Conservation (phyloP, 2,113 vertebrate species). For the Archocentrus centrarchus region DNA sequence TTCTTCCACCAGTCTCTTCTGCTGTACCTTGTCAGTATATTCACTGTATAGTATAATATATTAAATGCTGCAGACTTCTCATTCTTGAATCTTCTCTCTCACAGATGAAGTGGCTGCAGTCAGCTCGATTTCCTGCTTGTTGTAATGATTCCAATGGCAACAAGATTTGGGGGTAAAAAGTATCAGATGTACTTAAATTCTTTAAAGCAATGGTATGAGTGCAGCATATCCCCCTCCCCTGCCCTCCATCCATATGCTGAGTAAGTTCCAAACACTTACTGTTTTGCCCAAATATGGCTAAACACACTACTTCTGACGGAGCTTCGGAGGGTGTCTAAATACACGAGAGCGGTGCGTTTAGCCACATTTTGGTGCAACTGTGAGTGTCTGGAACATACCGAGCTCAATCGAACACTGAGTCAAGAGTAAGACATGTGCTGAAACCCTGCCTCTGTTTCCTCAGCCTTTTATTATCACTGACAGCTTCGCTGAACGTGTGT, state of each 20-base stretch:
- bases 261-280: background rate
- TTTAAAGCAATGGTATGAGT: background rate
- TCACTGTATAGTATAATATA: no score
- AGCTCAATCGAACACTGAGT: slow-evolving; percentile 8
- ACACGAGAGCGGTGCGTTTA: slow-evolving; percentile 1
- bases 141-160: background rate
- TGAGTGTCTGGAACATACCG: slow-evolving; percentile 21
- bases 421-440: slow-evolving; percentile 1
- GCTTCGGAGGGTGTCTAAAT: background rate
- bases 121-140: no score
- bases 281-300: slow-evolving; percentile 39
- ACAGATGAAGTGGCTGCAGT: no score
- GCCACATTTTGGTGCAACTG: background rate
- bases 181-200: no score
- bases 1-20: no score
- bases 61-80: no score
- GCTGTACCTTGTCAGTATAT: no score
- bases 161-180: background rate
- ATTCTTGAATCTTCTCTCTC: no score
- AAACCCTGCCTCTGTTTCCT: background rate
- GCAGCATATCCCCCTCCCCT: background rate
- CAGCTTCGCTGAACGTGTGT: background rate
- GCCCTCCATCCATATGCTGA: background rate
- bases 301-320: slow-evolving; percentile 7
- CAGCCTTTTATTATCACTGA: background rate